Base-by-base conservation (phyloP, 1,140 invertebrate species). In the Steinernema feltiae region DNA sequence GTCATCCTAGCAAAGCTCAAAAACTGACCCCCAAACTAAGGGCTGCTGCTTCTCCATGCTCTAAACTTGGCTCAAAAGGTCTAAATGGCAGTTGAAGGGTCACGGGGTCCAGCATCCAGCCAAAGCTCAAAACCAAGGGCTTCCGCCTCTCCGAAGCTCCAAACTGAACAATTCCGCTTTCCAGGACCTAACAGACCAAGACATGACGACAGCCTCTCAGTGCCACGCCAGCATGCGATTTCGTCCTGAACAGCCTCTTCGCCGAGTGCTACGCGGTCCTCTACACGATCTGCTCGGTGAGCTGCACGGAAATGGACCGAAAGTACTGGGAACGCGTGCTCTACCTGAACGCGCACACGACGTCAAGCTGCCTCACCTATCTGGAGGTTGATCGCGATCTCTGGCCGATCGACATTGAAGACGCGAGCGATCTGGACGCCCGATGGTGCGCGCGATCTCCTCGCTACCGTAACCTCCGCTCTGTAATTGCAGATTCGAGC, bases 261-360 rank as follows among this genome's bases (percentile, higher is more conserved):
- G 92, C 92, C 30, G 90, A 91, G 79, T 90, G 93, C 30, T 92
- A 93, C 86, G 91, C 92, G 1, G 90, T 92, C 3, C 87, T 94
- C 71, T 93, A 93, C 88, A 91, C 92, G 71, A 86, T 93, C 21
- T 93, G 93, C 87, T 92, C 92, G n/a, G 87, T 93, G 21, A 90
- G 92, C 84, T 92, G 92, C 88, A 92, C 92, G 84, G 88, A 90
- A 27, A 90, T 92, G 77, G 92, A 94, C 86, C 90, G 91, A 78
- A 88, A 90, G 41, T 94, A 93, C 86, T 92, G 92, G 92, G 90
- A 92, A 81, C 87, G 92, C 75, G 87, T 93, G 35, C 88, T 91
- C 35, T 92, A 92, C 82, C 92, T 92, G 90, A 93, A 93, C 86
- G 90, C 90, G 72, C 92, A 93, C 82, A 90, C 92, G 0, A 92